phyloP scores from a whole-genome alignment of 2,888 invertebrate genomes.

The Ceramica pisi region DNA sequence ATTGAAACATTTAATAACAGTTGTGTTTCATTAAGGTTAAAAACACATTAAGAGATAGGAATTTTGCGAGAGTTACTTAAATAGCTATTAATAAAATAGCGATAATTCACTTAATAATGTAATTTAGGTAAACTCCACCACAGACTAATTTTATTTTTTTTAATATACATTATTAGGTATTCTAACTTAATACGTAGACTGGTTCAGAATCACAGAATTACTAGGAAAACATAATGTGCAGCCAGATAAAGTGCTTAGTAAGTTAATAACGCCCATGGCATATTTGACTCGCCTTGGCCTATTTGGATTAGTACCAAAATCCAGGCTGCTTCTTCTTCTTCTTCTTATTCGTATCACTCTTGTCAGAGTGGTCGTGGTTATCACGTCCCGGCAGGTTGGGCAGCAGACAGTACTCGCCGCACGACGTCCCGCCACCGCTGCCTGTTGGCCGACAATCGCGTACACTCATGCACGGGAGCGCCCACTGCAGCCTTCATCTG shows the following conservation, averaged over 20 bases:
- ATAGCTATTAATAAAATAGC: not conserved
- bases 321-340: too few species aligned
- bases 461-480: too few species aligned
- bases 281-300: slow-evolving; percentile 17
- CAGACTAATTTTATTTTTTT: not conserved
- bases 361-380: too few species aligned
- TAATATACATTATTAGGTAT: not conserved
- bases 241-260: not conserved
- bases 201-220: not conserved
- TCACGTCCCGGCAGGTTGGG: too few species aligned
- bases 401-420: too few species aligned
- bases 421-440: too few species aligned
- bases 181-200: not conserved
- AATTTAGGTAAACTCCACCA: not conserved
- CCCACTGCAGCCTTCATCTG: too few species aligned
- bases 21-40: not conserved
- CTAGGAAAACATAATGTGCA: slow-evolving; percentile 3
- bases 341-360: too few species aligned
- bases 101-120: not conserved
- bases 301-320: slow-evolving; percentile 30
- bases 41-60: slow-evolving; percentile 8
- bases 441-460: too few species aligned
- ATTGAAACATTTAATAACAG: slow-evolving; percentile 13
- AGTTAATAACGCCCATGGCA: slow-evolving; percentile 10
- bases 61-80: not conserved